Percentiles rank a stretch among this genome's conserved stretches.
These are phyloP conservation scores for Trematomus bernacchii DNA, from an alignment of 2,797 vertebrate species.

Conservation along the genomic window DNA sequence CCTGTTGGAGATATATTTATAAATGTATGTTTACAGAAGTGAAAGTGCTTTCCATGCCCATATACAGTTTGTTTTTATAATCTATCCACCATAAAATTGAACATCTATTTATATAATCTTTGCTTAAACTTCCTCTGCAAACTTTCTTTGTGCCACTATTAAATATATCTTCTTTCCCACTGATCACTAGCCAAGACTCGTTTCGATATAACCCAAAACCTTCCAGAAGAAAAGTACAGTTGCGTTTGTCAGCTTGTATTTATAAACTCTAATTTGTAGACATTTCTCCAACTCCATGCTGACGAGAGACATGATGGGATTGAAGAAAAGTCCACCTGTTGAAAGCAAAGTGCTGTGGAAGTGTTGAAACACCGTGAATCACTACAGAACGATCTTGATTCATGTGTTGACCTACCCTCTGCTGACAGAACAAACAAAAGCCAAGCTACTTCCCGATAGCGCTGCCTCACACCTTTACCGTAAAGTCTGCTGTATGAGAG, in stretches of 20 bases:
- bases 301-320: constrained; percentile 3
- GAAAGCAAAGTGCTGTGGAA: constrained; percentile 9
- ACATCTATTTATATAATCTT: constrained; percentile 49
- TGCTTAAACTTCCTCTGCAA: constrained; percentile 40
- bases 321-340: constrained; percentile 21
- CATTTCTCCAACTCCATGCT: not conserved
- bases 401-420: constrained; percentile 3
- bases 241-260: constrained; percentile 1
- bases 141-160: constrained; percentile 31
- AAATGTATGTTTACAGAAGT: constrained; percentile 56
- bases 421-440: constrained; percentile 15
- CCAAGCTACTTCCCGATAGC: constrained; percentile 25
- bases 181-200: constrained; percentile 47
- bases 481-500: constrained; percentile 17
- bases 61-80: constrained; percentile 53
- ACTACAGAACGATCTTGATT: constrained; percentile 24
- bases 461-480: constrained; percentile 8
- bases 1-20: constrained; percentile 53
- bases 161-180: constrained; percentile 36
- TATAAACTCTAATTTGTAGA: constrained; percentile 1
- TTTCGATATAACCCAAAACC: constrained; percentile 18
- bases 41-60: constrained; percentile 65
- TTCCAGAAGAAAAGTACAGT: not conserved
- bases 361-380: constrained; percentile 19
- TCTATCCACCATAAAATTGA: constrained; percentile 45